Conservation (phyloP, 2,113 vertebrate species). For the Sylvietta virens region DNA sequence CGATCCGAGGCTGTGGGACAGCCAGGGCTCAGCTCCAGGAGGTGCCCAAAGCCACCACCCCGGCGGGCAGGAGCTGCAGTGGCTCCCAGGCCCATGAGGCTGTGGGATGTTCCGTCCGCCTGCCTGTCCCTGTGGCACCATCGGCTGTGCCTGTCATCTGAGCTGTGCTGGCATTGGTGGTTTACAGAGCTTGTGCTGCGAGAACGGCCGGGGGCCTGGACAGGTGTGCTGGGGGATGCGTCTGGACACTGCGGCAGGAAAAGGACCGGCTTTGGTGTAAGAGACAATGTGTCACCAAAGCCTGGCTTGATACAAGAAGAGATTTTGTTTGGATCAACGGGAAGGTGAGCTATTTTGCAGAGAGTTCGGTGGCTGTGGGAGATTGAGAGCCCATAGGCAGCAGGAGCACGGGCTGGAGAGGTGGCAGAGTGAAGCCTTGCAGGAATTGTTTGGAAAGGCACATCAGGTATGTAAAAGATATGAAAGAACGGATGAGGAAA, state of each 20-base stretch:
- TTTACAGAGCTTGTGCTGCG: constrained; percentile 56
- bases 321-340: neutral
- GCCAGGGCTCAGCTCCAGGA: neutral
- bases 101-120: neutral
- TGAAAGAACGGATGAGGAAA: neutral
- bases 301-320: neutral
- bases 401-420: neutral
- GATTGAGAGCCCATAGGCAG: neutral
- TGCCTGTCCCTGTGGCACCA: neutral
- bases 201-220: constrained; percentile 83
- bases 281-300: neutral
- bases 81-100: neutral
- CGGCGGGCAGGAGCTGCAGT: neutral
- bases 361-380: neutral
- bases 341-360: neutral
- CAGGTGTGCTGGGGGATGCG: constrained; percentile 78
- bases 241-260: constrained; percentile 87
- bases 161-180: neutral
- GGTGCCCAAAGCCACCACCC: neutral
- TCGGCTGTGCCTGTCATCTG: too few species aligned
- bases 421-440: neutral
- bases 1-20: too few species aligned
- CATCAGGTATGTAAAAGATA: neutral
- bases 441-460: neutral
- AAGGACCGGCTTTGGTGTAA: constrained; percentile 80